Evolutionary conservation across 2,113 vertebrate species (phyloP).

Genomic region (Pelodiscus sinensis): DNA sequence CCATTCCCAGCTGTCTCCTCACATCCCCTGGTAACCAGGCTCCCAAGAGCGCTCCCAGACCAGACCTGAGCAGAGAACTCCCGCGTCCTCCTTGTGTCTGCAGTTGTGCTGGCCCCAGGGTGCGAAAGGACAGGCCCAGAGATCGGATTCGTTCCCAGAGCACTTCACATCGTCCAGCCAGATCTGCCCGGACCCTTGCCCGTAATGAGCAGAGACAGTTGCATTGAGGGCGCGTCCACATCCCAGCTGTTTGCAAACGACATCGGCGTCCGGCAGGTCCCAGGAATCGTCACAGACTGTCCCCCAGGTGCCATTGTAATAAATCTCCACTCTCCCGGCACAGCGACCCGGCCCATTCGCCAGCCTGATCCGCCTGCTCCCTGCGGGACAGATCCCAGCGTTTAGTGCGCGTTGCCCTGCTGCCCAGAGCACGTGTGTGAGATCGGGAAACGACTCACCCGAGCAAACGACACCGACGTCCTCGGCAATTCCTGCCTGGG

Average conservation of each 20-base stretch:
- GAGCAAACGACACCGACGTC: conserved; percentile 58
- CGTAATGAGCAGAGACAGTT: conserved; percentile 31
- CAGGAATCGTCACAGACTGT: conserved; percentile 70
- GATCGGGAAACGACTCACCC: conserved; percentile 27
- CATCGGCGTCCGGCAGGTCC: conserved; percentile 38
- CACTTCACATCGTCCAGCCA: conserved; percentile 64
- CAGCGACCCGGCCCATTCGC: conserved; percentile 44
- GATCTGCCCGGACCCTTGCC: conserved; percentile 57
- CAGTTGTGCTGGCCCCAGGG: conserved; percentile 61
- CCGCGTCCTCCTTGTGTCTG: conserved; percentile 68
- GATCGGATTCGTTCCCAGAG: conserved; percentile 37
- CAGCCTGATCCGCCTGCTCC: conserved; percentile 43
- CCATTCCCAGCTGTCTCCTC: neutral
- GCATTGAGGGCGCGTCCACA: conserved; percentile 66
- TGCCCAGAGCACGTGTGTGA: too few species aligned
- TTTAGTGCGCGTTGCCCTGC: too few species aligned
- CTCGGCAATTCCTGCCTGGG: conserved; percentile 32
- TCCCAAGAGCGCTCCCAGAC: neutral
- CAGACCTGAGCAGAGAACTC: conserved; percentile 70
- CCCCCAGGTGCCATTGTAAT: conserved; percentile 66
- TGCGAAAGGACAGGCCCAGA: conserved; percentile 63
- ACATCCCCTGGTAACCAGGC: fast-evolving
- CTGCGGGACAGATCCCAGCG: conserved; percentile 4
- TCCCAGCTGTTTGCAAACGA: conserved; percentile 72
- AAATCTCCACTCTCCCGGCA: conserved; percentile 65